Conservation (phyloP, 2,797 vertebrate species). For the Lycodopsis pacificus region DNA sequence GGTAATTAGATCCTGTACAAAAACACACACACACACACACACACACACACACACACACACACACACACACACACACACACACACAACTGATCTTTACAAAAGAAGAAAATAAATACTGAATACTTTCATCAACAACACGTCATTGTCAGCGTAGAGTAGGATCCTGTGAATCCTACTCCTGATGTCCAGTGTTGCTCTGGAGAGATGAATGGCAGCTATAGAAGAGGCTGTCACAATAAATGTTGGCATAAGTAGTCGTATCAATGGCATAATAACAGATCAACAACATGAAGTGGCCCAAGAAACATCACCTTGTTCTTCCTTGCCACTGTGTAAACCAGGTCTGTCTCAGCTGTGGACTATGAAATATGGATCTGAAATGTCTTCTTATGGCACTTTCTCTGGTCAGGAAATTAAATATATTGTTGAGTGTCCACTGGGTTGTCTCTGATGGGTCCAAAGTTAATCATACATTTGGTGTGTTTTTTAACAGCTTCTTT, state of each 20-base stretch:
- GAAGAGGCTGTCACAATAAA: slow-evolving; percentile 67
- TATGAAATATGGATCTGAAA: slow-evolving; percentile 26
- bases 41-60: slow-evolving; percentile 38
- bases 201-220: slow-evolving; percentile 58
- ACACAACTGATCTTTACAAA: slow-evolving; percentile 55
- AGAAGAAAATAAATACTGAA: slow-evolving; percentile 67
- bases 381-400: slow-evolving; percentile 26
- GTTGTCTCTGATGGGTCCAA: not conserved
- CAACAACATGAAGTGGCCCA: slow-evolving; percentile 52
- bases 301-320: slow-evolving; percentile 22
- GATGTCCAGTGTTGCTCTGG: slow-evolving; percentile 54
- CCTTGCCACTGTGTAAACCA: slow-evolving; percentile 1
- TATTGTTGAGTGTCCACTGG: slow-evolving; percentile 1
- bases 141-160: slow-evolving; percentile 47
- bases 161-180: slow-evolving; percentile 48
- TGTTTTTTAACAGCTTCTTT: slow-evolving; percentile 12
- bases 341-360: slow-evolving; percentile 11
- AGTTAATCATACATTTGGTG: not conserved
- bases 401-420: not conserved
- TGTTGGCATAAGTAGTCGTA: slow-evolving; percentile 43
- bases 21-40: slow-evolving; percentile 54
- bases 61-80: slow-evolving; percentile 38
- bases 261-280: slow-evolving; percentile 59
- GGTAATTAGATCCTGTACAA: slow-evolving; percentile 81
- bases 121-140: slow-evolving; percentile 68